Conservation (phyloP, 2,113 vertebrate genomes). For the Archocentrus centrarchus region DNA sequence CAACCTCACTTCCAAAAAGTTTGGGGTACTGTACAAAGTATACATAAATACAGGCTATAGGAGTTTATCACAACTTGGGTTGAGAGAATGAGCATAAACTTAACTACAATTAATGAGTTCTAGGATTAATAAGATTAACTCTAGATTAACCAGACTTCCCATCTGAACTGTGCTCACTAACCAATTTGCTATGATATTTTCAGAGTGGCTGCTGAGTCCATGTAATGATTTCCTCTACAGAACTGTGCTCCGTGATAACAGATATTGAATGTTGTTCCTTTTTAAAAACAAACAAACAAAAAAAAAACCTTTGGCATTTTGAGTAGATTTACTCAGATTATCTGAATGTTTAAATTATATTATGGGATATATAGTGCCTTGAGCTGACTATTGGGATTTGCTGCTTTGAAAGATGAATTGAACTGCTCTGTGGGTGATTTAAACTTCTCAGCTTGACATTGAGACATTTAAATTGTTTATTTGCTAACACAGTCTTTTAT, state of each 20-base stretch:
- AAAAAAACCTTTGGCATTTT: background rate
- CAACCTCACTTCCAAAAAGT: background rate
- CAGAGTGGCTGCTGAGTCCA: accelerated
- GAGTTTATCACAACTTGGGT: no score
- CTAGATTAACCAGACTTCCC: background rate
- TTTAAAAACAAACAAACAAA: background rate
- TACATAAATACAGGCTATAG: background rate
- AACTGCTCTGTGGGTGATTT: background rate
- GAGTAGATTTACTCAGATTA: accelerated
- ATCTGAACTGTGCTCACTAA: background rate
- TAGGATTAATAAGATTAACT: background rate
- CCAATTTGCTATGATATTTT: background rate
- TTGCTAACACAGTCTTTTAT: background rate
- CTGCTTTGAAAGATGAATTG: background rate
- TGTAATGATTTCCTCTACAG: background rate
- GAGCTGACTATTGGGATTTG: background rate
- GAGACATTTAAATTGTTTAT: background rate
- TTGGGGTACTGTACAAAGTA: background rate
- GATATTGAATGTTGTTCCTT: background rate
- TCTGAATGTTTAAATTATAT: background rate
- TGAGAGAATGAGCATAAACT: background rate
- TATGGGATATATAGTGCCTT: background rate
- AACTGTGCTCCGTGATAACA: background rate
- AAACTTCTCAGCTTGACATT: background rate
- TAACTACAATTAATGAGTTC: no score